A percentile compares a stretch with the other conserved stretches of the same genome.
Conservation (phyloP, 2,113 vertebrate species). For the Panthera tigris region DNA sequence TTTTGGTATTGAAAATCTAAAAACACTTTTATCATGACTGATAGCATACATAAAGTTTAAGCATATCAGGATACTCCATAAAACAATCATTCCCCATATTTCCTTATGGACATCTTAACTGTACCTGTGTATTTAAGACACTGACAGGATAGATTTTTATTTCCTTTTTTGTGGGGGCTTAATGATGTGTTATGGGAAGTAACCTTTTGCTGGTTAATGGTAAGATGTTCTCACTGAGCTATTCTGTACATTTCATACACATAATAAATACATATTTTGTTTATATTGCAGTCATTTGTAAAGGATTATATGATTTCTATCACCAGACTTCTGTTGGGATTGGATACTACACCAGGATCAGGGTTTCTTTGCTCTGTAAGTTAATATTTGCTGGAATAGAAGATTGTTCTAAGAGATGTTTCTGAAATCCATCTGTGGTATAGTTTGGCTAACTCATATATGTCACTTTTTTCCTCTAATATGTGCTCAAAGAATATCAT, state of each 20-base stretch:
- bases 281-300: conserved; percentile 88
- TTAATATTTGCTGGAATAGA: conserved; percentile 44
- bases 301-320: conserved; percentile 93
- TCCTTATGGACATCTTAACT: not conserved
- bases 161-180: not conserved
- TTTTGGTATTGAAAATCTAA: not conserved
- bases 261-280: conserved; percentile 31
- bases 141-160: not conserved
- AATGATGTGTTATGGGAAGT: not conserved
- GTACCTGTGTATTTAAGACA: not conserved
- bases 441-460: not conserved
- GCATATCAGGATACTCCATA: not conserved
- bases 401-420: not conserved
- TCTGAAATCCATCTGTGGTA: conserved; percentile 17
- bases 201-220: not conserved
- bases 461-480: not conserved
- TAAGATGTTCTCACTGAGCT: not conserved
- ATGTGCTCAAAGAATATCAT: not conserved
- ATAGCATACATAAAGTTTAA: not conserved
- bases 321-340: conserved; percentile 89
- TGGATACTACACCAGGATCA: conserved; percentile 90
- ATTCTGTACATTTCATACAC: not conserved
- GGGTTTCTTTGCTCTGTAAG: conserved; percentile 92
- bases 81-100: not conserved
- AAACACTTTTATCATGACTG: not conserved